Evolutionary conservation across 2,113 vertebrate genomes (phyloP).

Genomic region (Empidonax traillii): DNA sequence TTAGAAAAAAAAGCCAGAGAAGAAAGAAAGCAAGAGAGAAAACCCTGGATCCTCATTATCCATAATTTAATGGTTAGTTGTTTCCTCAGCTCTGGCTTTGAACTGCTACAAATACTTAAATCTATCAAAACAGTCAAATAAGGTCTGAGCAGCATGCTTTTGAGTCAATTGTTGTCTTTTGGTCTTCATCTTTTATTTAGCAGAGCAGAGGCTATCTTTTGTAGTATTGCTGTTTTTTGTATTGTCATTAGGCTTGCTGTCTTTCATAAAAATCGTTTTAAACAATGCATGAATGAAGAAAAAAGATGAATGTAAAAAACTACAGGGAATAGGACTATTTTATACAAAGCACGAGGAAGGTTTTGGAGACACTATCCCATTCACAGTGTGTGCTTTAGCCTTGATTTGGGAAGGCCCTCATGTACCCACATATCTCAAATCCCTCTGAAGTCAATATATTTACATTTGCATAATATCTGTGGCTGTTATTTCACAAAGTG

Average conservation of each 20-base stretch:
- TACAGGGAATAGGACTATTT: not conserved
- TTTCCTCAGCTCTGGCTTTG: not conserved
- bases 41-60: not conserved
- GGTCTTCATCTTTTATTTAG: not conserved
- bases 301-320: not conserved
- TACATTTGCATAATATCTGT: not conserved
- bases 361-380: not conserved
- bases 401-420: not conserved
- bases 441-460: not conserved
- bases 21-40: not conserved
- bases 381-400: not conserved
- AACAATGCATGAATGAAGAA: not conserved
- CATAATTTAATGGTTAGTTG: not conserved
- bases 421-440: not conserved
- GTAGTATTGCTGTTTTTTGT: not conserved
- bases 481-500: not conserved
- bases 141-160: not conserved
- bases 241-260: not conserved
- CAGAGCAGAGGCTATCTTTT: not conserved
- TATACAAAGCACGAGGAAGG: not conserved
- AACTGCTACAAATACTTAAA: not conserved
- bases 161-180: not conserved
- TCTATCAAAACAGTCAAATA: not conserved
- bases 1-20: not conserved
- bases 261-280: not conserved